Conservation (phyloP, 2,113 vertebrate genomes). For the Oreochromis spilurus region DNA sequence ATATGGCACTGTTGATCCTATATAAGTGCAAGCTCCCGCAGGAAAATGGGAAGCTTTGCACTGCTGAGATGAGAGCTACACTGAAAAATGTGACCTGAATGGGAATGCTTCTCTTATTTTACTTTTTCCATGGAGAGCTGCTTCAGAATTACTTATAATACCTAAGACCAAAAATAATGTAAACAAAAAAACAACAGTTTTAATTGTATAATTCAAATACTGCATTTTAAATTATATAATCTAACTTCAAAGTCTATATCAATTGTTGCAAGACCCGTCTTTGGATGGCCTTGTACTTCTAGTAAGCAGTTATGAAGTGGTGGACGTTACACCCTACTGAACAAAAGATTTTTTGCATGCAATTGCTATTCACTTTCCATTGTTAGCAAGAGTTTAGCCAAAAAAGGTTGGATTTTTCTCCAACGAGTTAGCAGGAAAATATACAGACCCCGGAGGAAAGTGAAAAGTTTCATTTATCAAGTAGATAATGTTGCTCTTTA, state of each 20-base stretch:
- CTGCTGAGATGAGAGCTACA: background rate
- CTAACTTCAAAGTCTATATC: background rate
- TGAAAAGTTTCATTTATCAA: background rate
- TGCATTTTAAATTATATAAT: background rate
- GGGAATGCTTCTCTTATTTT: background rate
- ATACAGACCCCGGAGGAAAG: background rate
- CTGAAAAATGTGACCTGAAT: slow-evolving; percentile 15
- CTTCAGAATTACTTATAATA: background rate
- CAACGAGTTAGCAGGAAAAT: background rate
- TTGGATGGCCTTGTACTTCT: background rate
- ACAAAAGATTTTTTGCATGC: background rate
- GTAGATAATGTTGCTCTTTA: background rate
- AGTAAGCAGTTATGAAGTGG: background rate
- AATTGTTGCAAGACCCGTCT: background rate
- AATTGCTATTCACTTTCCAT: background rate
- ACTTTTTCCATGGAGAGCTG: background rate
- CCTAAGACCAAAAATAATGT: background rate
- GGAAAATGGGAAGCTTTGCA: slow-evolving; percentile 35
- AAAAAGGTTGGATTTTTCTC: background rate
- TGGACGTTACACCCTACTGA: background rate
- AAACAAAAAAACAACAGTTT: background rate
- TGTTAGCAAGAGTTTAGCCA: background rate
- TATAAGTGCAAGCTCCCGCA: slow-evolving; percentile 7
- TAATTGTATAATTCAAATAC: background rate
- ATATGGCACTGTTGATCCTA: slow-evolving; percentile 13